Conservation (phyloP, 2,113 vertebrate genomes). For the Protomyctophum bolini region DNA sequence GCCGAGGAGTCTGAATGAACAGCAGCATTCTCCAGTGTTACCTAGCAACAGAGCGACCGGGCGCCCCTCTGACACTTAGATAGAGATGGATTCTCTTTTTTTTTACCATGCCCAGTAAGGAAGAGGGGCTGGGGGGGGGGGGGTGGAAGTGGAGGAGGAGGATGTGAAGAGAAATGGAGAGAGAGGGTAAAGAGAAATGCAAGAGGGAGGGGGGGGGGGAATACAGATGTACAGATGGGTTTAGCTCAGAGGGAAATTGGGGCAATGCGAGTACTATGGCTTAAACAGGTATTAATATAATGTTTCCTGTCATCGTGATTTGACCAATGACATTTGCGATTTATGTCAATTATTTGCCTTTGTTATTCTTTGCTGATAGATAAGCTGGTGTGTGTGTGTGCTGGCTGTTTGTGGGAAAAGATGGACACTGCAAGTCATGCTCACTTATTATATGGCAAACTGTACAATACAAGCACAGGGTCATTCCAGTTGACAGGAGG, state of each 20-base stretch:
- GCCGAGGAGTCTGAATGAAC: constrained; percentile 75
- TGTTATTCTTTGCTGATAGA: background rate
- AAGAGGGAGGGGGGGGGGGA: too few species aligned
- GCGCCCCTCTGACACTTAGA: constrained; percentile 72
- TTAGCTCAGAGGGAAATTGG: constrained; percentile 7
- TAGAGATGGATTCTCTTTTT: constrained; percentile 78
- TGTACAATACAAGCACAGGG: background rate
- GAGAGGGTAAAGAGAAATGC: constrained; percentile 24
- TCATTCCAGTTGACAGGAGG: too few species aligned
- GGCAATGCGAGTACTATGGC: background rate
- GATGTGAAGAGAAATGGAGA: constrained; percentile 37
- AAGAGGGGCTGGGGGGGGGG: constrained; percentile 50
- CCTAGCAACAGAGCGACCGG: constrained; percentile 83
- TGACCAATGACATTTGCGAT: background rate
- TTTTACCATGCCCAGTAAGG: constrained; percentile 65
- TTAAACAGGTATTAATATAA: background rate
- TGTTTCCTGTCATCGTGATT: background rate
- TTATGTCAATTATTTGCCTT: background rate
- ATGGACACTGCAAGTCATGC: background rate
- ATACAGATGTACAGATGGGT: constrained; percentile 7
- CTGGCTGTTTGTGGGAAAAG: background rate
- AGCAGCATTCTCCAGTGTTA: constrained; percentile 77
- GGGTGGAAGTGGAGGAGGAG: constrained; percentile 37
- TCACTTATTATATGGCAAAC: background rate
- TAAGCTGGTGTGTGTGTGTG: constrained; percentile 10